Evolutionary conservation across 2,113 vertebrate genomes (phyloP).

Genomic region (Varanus salvator): DNA sequence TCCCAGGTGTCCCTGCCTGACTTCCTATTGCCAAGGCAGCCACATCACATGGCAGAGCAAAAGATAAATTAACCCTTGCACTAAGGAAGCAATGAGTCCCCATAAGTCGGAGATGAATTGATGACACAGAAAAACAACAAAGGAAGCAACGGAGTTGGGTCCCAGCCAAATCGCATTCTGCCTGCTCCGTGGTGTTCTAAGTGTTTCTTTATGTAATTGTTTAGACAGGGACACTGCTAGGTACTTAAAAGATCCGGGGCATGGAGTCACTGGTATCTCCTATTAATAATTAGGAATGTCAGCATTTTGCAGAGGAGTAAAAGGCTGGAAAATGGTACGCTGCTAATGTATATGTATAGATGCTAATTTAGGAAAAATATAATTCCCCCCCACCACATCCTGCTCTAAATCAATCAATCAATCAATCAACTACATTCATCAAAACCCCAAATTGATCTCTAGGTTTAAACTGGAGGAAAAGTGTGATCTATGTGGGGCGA

Average conservation of each 20-base stretch:
- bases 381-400: not conserved
- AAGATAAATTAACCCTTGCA: not conserved
- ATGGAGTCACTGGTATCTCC: not conserved
- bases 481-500: not conserved
- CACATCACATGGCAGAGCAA: not conserved
- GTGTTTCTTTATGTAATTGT: not conserved
- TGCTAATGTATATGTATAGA: not conserved
- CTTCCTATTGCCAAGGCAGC: constrained; percentile 1
- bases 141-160: too few relatives aligned
- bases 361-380: not conserved
- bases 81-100: too few relatives aligned
- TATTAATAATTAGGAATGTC: not conserved
- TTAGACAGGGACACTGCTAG: not conserved
- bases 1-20: constrained; percentile 5
- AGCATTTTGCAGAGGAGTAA: not conserved
- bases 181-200: not conserved
- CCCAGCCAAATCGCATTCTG: not conserved
- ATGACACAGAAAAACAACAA: too few relatives aligned
- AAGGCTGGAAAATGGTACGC: not conserved
- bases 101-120: too few relatives aligned
- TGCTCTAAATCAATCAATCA: not conserved
- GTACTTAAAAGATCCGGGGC: not conserved
- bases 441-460: not conserved
- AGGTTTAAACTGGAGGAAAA: not conserved
- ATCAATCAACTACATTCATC: not conserved